Evolutionary conservation across 2,797 vertebrate genomes (phyloP).

Genomic region (Delichon dasypus): DNA sequence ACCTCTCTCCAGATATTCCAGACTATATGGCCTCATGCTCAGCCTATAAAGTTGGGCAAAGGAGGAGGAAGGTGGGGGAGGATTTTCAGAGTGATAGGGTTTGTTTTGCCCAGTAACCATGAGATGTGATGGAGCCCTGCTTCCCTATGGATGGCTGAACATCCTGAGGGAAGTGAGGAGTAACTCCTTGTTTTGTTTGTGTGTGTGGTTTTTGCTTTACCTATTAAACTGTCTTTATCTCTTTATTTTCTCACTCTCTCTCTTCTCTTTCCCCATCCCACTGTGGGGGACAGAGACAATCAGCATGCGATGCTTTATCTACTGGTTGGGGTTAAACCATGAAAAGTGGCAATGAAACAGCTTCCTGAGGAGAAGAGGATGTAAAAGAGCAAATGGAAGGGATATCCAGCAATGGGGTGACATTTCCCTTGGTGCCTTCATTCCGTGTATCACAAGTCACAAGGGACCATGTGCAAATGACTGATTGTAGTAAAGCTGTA

Average conservation of each 20-base stretch:
- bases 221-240: not conserved
- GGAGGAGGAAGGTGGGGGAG: not conserved
- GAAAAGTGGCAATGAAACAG: not conserved
- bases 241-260: not conserved
- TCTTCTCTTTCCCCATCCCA: not conserved
- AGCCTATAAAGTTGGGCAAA: not conserved
- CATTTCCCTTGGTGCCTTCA: not conserved
- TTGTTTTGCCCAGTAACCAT: not conserved
- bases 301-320: not conserved
- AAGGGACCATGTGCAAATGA: not conserved
- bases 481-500: not conserved
- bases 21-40: not conserved
- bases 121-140: not conserved
- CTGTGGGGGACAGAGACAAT: accelerated
- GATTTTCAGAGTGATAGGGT: not conserved
- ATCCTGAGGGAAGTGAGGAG: not conserved
- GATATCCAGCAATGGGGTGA: not conserved
- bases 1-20: not conserved
- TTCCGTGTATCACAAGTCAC: not conserved
- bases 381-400: not conserved
- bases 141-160: not conserved
- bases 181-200: not conserved
- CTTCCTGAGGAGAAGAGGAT: not conserved
- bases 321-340: not conserved
- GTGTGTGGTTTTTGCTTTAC: not conserved